A percentile compares a stretch with the other conserved stretches of the same genome.
Evolutionary conservation across 2,113 vertebrate genomes (phyloP).

Genomic region (Antechinus flavipes): DNA sequence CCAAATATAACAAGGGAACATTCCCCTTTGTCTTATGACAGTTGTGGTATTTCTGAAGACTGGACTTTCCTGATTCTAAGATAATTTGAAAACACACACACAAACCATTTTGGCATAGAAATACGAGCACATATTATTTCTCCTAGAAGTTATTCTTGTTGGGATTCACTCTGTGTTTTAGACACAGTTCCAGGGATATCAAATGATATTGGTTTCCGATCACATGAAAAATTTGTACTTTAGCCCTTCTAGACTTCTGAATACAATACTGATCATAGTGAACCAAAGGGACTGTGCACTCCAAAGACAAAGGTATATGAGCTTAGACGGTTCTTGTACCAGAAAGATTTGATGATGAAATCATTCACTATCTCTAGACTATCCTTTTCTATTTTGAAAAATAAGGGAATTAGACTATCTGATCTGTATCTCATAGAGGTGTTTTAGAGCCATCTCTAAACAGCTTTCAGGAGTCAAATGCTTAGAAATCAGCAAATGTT

Average conservation of each 20-base stretch:
- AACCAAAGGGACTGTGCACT: not conserved
- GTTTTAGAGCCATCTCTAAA: not conserved
- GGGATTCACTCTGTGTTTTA: not conserved
- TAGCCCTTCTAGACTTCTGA: not conserved
- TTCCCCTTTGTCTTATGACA: constrained; percentile 11
- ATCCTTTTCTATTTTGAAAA: not conserved
- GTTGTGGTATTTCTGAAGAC: not conserved
- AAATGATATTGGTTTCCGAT: not conserved
- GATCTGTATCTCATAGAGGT: not conserved
- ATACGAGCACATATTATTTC: not conserved
- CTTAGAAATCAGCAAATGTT: not conserved
- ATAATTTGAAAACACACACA: constrained; percentile 5
- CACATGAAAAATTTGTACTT: not conserved
- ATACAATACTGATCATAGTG: not conserved
- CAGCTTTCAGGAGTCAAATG: not conserved
- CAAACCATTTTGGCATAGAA: not conserved
- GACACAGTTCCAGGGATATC: not conserved
- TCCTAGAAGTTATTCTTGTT: not conserved
- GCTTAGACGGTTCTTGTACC: not conserved
- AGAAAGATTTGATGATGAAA: not conserved
- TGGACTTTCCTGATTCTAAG: not conserved
- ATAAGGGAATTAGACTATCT: not conserved
- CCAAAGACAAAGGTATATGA: not conserved
- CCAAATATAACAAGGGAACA: not conserved
- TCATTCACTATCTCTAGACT: not conserved